Base-by-base conservation (phyloP, 2,797 vertebrate species). In the Gallinago nigripennis region DNA sequence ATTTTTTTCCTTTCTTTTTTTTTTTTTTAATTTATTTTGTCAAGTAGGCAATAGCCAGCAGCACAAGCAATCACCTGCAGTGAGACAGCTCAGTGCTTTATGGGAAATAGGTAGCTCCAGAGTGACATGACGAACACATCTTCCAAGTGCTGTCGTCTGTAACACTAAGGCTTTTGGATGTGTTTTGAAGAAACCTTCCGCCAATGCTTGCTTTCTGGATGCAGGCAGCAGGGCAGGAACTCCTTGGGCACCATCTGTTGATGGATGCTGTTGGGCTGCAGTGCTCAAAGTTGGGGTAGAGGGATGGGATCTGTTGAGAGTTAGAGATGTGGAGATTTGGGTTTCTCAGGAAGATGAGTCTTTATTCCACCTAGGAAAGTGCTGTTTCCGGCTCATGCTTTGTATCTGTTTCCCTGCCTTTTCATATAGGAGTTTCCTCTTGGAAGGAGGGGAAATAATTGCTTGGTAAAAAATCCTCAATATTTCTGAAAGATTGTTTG, bases 41-140 rank as follows among this genome's bases (percentile, higher is more conserved):
- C 39, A 8, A 33, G 31, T 24, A 58, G 48, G 20, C 5, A 46
- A 15, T 6, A 61, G 20, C 23, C 31, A 65, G 39, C 17, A 86
- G 35, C 30, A 41, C 9, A 56, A 71, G 13, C 7, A 46, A 51
- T 19, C 8, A 28, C 12, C 41, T 50, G 35, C 4, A 8, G 13
- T 8, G 56, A 69, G 46, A 43, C 4, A 24, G 33, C 9, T 35
- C 28, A 6, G 33, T 53, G 33, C 33, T 71, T 63, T 41, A 20
- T 4, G n/a, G 68, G 37, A 58, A 82, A 35, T 6, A 27, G 27
- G 8, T 57, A 82, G 15, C 33, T 70, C 41, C n/a, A 57, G 43
- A 57, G 2, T 21, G 28, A 43, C 2, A 4, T 1, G 10, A 20
- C 13, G n/a, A 51, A 23, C 0, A 0, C 3, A 2, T 64, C 41